A percentile compares a stretch with the other conserved stretches of the same genome.
phyloP scores from a whole-genome alignment of 2,797 vertebrate species.

The Melanotaenia pygmaea region DNA sequence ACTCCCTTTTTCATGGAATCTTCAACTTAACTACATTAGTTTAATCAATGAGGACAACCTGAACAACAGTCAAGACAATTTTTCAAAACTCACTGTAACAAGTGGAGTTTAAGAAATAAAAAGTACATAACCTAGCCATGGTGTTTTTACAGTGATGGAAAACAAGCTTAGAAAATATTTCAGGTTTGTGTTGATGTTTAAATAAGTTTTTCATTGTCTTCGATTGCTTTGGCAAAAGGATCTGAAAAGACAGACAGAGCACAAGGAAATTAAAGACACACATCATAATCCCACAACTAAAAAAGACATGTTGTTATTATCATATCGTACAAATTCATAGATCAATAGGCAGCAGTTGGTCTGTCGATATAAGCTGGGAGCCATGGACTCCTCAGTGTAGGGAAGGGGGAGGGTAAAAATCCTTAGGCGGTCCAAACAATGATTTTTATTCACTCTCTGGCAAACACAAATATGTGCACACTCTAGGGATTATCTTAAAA shows the following conservation, averaged over 20 bases:
- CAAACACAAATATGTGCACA: slow-evolving; percentile 60
- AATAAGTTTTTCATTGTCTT: neutral
- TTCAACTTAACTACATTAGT: no score
- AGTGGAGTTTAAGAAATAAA: no score
- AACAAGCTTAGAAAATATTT: neutral
- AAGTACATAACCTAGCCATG: no score
- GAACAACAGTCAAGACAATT: no score
- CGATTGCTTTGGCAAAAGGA: neutral
- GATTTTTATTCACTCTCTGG: slow-evolving; percentile 63
- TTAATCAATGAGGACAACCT: no score
- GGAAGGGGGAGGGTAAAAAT: slow-evolving; percentile 43
- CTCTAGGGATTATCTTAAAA: slow-evolving; percentile 51
- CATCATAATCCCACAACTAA: slow-evolving; percentile 42
- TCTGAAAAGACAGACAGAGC: neutral
- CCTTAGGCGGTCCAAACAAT: slow-evolving; percentile 57
- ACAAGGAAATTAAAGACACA: slow-evolving; percentile 41
- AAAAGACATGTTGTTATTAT: slow-evolving; percentile 64
- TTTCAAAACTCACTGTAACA: no score
- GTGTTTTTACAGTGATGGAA: neutral
- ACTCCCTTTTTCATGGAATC: no score
- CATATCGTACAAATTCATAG: slow-evolving; percentile 76
- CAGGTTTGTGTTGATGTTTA: neutral
- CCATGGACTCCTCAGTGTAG: slow-evolving; percentile 39
- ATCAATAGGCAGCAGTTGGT: slow-evolving; percentile 74
- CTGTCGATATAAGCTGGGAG: slow-evolving; percentile 71